Conservation (phyloP, 2,888 invertebrate genomes). For the Hypomecis punctinalis region DNA sequence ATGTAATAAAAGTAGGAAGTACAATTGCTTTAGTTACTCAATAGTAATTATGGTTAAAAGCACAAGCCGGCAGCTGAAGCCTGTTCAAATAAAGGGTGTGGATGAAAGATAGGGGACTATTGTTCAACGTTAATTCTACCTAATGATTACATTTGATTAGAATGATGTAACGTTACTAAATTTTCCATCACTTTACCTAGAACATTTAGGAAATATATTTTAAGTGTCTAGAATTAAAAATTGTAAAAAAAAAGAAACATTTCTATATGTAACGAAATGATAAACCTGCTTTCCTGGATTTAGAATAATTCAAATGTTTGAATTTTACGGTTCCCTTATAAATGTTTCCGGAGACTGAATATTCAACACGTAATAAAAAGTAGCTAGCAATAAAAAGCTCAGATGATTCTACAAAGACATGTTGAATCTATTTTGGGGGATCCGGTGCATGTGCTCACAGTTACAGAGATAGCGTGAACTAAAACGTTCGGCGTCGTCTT, state of each 20-base stretch:
- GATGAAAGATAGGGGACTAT: slow-evolving; percentile 37
- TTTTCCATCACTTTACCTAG: not conserved
- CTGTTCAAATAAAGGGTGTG: slow-evolving; percentile 41
- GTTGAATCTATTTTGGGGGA: slow-evolving; percentile 39
- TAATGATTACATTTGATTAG: slow-evolving; percentile 20
- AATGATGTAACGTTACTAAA: slow-evolving; percentile 23
- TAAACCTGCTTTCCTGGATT: slow-evolving; percentile 16
- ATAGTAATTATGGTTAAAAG: slow-evolving; percentile 53
- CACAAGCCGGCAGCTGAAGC: slow-evolving; percentile 42
- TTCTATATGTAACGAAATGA: slow-evolving; percentile 18
- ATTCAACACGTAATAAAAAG: slow-evolving; percentile 52
- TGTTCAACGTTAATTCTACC: slow-evolving; percentile 22
- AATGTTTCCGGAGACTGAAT: slow-evolving; percentile 57
- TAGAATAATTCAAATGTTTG: slow-evolving; percentile 36
- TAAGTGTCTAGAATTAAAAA: too few relatives aligned
- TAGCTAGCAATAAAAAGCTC: slow-evolving; percentile 39
- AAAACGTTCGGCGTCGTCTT: slow-evolving; percentile 39
- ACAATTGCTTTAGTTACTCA: slow-evolving; percentile 41
- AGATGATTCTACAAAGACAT: slow-evolving; percentile 34
- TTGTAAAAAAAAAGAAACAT: too few relatives aligned
- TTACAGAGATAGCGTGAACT: slow-evolving; percentile 18
- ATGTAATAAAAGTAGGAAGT: slow-evolving; percentile 30
- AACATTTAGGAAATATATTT: not conserved
- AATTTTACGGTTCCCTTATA: slow-evolving; percentile 59
- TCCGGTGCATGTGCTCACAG: slow-evolving; percentile 26